Base-by-base conservation (phyloP, 2,888 invertebrate genomes). In the Drosophila picticornis region DNA sequence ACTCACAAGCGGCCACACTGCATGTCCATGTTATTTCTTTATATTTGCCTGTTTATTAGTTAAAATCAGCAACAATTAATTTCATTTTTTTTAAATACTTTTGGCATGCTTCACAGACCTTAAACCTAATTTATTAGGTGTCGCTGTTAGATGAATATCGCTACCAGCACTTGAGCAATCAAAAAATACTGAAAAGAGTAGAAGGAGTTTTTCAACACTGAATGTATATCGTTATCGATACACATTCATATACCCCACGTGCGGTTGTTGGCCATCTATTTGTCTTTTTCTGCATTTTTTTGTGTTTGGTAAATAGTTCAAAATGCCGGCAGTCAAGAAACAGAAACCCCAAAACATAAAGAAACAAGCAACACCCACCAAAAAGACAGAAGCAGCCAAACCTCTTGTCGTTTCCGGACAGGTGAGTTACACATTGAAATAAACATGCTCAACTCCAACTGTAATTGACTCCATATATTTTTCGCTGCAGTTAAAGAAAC, bases 381-480 rank as follows among this genome's bases (percentile, higher is more conserved):
- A 82, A 62, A 66, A 38, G 5, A 2, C 64, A 16, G 65, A 59
- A 29, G 53, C 67, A 38, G 46, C 10, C 36, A 65, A 77, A 48
- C 22, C 64, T 4, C 92, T 91, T 0, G 75, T 92, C 1, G 75
- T 92, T 29, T 92, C 91, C 25, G 91, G 90, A 11, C 91, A 92
- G 91, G 91, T 90, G 64, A 72, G 65, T 51, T 13, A 22, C 9
- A 25, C 46, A 25, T 16, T 25, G 9, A 46, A 9, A 9, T 1
- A 46, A 46, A 46, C 46, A 46, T 6, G n/a, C 40, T 36, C 5
- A n/a, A 31, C 27, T 19, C 16, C 25, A 69, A 65, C 63, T 43
- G 32, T 62, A 10, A 63, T 77, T 69, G 59, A 11, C 46, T 19
- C 38, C 64, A 65, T 75, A 36, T 67, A 38, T 16, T 16, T 25